Evolutionary conservation across 2,113 vertebrate genomes (phyloP), one percentile per base, ranked within the genome.

Genomic region (Pygoscelis antarcticus): DNA sequence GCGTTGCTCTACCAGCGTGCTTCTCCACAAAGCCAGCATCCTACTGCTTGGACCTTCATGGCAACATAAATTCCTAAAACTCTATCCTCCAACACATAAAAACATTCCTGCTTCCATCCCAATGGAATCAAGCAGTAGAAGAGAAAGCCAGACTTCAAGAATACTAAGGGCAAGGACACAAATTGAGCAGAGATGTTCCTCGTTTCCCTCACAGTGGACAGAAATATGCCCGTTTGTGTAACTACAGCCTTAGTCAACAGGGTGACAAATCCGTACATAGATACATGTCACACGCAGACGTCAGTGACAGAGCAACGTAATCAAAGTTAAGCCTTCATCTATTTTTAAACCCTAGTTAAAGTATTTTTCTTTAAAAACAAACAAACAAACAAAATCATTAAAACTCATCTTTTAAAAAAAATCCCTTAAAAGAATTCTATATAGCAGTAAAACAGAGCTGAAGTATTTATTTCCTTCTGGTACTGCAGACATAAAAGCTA

Each of bases 161-260:
- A 20, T 8, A 64, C 13, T 5, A 80, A 77, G 42, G 36, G 77
- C 87, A 93, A 94, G 84, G 71, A 69, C 66, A 83, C 6, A 4
- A 10, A 47, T 16, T 18, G 44, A 57, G 70, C 65, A 78, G 66
- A 77, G 66, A 88, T 40, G 54, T 7, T 83, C 71, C 72, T 80
- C 9, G 3, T 66, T 66, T 26, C 49, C 80, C 44, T 87, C 90
- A 10, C 6, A 1, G 55, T 3, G 16, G 80, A 74, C 89, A 97
- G 84, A 95, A 97, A 96, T 93, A 96, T 90, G 93, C 76, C 52
- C 42, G 5, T 78, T 94, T 96, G 94, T 92, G 96, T 87, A 92
- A 97, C 96, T 65, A 96, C 47, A 83, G 90, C 90, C 72, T 92
- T 38, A 94, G 95, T 90, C 93, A 96, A 97, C 93, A 97, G 87